Percentiles rank a stretch among this genome's conserved stretches.
Evolutionary conservation across 1,140 invertebrate species (phyloP).

Genomic region (Saxidomus purpurata): DNA sequence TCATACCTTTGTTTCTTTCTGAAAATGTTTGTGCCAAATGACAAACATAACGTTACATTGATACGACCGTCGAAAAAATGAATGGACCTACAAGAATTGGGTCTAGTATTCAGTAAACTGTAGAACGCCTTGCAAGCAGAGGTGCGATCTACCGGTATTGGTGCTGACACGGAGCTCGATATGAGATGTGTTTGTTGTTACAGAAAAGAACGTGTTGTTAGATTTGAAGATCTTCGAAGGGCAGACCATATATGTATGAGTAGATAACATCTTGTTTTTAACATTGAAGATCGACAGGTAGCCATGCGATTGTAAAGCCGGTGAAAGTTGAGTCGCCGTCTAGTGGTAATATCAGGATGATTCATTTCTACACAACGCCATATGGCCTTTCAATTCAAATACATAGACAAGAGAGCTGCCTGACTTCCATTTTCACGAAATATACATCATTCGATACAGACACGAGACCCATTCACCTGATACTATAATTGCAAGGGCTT

Average conservation of each 20-base stretch:
- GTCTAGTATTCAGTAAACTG: conserved; percentile 6
- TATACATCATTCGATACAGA: conserved; percentile 30
- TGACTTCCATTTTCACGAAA: conserved; percentile 5
- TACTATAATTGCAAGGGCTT: neutral
- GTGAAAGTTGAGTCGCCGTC: neutral
- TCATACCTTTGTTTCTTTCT: too few species aligned
- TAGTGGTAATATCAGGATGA: neutral
- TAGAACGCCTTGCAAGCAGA: neutral
- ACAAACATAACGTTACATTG: too few species aligned
- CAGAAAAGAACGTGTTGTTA: neutral
- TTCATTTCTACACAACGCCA: conserved; percentile 34
- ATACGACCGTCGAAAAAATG: too few species aligned
- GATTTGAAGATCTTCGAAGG: neutral
- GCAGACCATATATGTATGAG: conserved; percentile 25
- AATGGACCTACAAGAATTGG: too few species aligned
- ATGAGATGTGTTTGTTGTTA: too few species aligned
- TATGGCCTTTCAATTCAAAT: neutral
- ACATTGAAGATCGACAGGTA: neutral
- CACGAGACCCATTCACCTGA: neutral
- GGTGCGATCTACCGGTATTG: neutral
- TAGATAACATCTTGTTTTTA: neutral
- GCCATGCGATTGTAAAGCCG: conserved; percentile 9
- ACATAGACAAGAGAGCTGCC: neutral
- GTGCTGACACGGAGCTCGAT: too few species aligned
- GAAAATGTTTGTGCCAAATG: too few species aligned